Base-by-base conservation (phyloP, 30 jellyfish, hydroid and myxozoan species). In the Chrysaora quinquecirrha region DNA sequence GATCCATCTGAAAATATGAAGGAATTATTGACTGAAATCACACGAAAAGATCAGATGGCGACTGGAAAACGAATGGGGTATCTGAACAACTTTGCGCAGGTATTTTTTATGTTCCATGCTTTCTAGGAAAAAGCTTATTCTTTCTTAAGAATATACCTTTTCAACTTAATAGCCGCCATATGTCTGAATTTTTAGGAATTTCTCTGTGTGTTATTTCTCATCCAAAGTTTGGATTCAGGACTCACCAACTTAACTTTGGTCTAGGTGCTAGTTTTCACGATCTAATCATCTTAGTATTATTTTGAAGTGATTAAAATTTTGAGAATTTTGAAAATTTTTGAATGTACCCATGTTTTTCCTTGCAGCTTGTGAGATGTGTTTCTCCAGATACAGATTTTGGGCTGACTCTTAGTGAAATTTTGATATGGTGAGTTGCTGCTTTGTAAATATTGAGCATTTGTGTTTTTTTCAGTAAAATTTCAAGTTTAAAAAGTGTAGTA, bases 61-160 rank as follows among this genome's bases (percentile, higher is more conserved):
- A 94, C 99, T 1, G 95, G 96, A 6, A 94, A 87, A 48, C 64
- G 96, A 63, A 94, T 94, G 97, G 99, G 99, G 11, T 94, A 79
- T 61, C 96, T 94, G 47, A 88, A 94, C 49, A 94, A 94, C 75
- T 87, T 94, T 81, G 94, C 97, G 19, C 99, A 94, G 96, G 99
- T 94, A 80, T n/a, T n/a, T n/a, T n/a, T n/a, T n/a, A n/a, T n/a
- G n/a, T n/a, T n/a, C n/a, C n/a, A n/a, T n/a, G n/a, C n/a, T n/a
- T n/a, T n/a, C n/a, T n/a, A n/a, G n/a, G n/a, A n/a, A 29, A 11
- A 38, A 48, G 18, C 16, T 24, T 58, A n/a, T 12, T 18, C 25
- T 2, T 12, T 21, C 24, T 12, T 67, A 32, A 20, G 12, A 25
- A 12, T 29, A 32, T 63, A 18, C 75, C 18, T 63, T 21, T 63